Conservation (phyloP, 2,888 invertebrate genomes). For the Sminthurinus aureus region DNA sequence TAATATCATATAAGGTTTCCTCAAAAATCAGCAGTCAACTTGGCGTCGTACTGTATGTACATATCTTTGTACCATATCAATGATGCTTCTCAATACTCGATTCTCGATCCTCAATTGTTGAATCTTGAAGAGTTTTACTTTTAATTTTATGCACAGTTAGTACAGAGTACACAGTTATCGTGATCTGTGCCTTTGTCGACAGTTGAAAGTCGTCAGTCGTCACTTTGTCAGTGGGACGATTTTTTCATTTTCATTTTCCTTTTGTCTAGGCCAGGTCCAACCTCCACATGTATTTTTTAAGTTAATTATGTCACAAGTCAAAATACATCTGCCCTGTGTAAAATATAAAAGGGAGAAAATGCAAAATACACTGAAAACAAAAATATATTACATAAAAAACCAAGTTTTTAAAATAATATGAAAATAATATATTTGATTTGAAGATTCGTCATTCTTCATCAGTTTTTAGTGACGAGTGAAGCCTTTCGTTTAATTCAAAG, state of each 20-base stretch:
- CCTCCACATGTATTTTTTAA: slow-evolving; percentile 33
- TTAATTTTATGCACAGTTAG: not conserved
- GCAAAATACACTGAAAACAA: no score
- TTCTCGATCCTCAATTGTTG: not conserved
- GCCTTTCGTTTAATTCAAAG: no score
- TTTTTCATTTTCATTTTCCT: slow-evolving; percentile 10
- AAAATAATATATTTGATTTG: no score
- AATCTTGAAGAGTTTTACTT: not conserved
- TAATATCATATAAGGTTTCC: not conserved
- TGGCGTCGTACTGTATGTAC: no score
- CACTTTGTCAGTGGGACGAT: slow-evolving; percentile 28
- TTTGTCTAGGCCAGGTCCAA: slow-evolving; percentile 35
- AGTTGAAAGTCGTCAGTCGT: no score
- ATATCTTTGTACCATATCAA: no score
- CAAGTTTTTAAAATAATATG: no score
- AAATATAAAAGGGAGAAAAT: no score
- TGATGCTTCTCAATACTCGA: not conserved
- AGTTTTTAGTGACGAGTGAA: not conserved
- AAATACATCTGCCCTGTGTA: not conserved
- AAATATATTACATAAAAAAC: no score
- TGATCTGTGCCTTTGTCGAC: not conserved
- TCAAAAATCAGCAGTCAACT: slow-evolving; percentile 17
- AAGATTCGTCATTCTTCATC: not conserved
- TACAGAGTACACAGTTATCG: not conserved
- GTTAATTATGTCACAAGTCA: slow-evolving; percentile 23